Conservation (phyloP, 2,113 vertebrate genomes). For the Castor canadensis region DNA sequence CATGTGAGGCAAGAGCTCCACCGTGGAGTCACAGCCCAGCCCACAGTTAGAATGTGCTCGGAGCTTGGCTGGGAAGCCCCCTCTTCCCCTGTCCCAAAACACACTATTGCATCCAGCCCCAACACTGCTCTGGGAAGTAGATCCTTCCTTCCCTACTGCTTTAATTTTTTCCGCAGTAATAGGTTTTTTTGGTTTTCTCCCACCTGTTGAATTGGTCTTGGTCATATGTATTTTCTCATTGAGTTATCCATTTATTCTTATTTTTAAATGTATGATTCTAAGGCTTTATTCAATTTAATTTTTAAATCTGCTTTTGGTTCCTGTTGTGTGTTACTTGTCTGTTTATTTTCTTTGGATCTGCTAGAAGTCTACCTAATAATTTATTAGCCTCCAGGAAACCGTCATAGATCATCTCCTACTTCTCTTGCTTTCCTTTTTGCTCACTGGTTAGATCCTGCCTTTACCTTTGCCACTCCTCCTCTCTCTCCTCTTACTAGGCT, state of each 20-base stretch:
- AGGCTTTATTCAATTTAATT: slow-evolving; percentile 17
- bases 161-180: not conserved
- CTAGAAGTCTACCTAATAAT: not conserved
- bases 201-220: not conserved
- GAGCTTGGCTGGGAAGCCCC: not conserved
- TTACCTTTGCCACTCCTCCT: not conserved
- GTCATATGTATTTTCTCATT: not conserved
- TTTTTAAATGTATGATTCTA: slow-evolving; percentile 4
- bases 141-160: not conserved
- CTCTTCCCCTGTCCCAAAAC: not conserved
- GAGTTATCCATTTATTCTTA: not conserved
- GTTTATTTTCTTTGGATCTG: not conserved
- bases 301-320: not conserved
- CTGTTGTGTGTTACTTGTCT: not conserved
- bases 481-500: not conserved
- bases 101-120: not conserved
- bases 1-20: no score
- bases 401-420: not conserved
- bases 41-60: no score
- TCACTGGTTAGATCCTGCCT: not conserved
- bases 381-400: slow-evolving; percentile 2
- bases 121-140: not conserved
- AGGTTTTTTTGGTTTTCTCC: not conserved
- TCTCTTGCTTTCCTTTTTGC: not conserved
- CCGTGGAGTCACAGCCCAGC: no score